Evolutionary conservation across 2,797 vertebrate genomes (phyloP).

Genomic region (Margarornis squamiger): DNA sequence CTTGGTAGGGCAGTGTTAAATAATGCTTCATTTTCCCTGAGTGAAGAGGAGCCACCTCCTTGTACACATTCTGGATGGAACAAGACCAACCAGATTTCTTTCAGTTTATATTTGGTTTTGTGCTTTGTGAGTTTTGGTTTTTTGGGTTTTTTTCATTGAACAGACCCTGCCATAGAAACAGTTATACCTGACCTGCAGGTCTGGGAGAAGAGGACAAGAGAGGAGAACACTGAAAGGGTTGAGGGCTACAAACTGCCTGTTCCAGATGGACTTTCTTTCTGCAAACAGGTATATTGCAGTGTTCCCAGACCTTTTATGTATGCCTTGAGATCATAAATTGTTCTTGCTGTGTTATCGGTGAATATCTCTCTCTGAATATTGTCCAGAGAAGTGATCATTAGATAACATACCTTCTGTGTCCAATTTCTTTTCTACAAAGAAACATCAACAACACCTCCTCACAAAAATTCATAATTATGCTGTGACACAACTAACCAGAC

Average conservation of each 20-base stretch:
- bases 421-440: background rate
- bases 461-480: background rate
- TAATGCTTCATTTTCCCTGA: background rate
- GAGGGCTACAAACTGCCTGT: background rate
- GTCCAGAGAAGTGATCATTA: background rate
- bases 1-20: background rate
- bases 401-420: background rate
- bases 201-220: background rate
- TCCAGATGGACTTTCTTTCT: background rate
- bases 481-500: background rate
- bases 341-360: background rate
- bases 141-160: background rate
- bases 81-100: accelerated
- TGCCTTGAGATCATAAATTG: background rate
- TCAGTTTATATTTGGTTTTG: background rate
- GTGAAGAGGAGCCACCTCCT: background rate
- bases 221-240: background rate
- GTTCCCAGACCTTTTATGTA: background rate
- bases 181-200: background rate
- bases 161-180: background rate
- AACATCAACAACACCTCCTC: background rate
- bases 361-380: background rate
- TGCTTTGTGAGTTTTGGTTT: background rate
- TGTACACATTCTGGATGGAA: background rate
- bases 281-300: background rate